Base-by-base conservation (phyloP, 2,888 invertebrate species). In the Aquatica leii region DNA sequence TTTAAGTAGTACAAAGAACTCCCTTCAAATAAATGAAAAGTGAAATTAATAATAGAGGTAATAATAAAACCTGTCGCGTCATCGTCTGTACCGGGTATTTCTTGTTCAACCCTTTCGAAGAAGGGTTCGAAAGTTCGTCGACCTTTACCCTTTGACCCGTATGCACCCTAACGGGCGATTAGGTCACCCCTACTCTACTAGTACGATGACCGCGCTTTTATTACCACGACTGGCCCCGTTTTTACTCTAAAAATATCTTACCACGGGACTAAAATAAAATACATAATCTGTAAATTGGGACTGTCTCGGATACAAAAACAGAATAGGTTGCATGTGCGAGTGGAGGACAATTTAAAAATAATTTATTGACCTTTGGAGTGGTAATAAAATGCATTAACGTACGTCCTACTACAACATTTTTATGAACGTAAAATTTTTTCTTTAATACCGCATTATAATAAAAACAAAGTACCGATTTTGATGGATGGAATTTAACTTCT, bases 161-260 rank as follows among this genome's bases (percentile, higher is more conserved):
- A 48, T 61, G 58, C 65, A 61, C 61, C 60, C 60, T 57, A 61
- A 56, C 61, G 61, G 58, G 52, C 57, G 61, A 65, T 50, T 65
- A 62, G 65, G 62, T 65, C 66, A 59, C 55, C 62, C 62, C 55
- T 66, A 53, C 55, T 54, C 51, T 54, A 35, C 17, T 21, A 46
- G 66, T 62, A 62, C 66, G 66, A 66, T 66, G 66, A 66, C 66
- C 66, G 62, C 55, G 66, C 62, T 37, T 53, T 56, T 54, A 54
- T 61, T 61, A 51, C 52, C 59, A 57, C 62, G 48, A 54, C 62
- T 65, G 62, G 52, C 66, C 66, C 54, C 57, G 46, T 62, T 66
- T 59, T 55, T 62, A 43, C 53, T 54, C 66, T 62, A 61, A 62
- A 66, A 66, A 66, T 66, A 66, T 50, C 54, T 49, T 35, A 49